Evolutionary conservation across 2,113 vertebrate genomes (phyloP).

Genomic region (Arizona elegans): DNA sequence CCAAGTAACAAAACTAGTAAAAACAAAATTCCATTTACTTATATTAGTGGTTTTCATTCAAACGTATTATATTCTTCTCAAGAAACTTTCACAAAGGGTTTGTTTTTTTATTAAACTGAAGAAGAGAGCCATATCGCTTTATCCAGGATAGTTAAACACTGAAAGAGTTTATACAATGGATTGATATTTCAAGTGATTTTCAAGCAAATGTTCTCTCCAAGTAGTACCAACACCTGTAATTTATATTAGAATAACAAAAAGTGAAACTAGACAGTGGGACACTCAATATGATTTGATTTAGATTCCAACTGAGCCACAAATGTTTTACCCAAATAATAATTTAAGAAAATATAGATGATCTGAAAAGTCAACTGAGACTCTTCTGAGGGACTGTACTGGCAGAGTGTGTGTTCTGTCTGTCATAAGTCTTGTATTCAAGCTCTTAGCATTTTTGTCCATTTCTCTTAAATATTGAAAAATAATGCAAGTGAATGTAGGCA

Average conservation of each 20-base stretch:
- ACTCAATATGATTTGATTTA: background rate
- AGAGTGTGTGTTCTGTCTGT: background rate
- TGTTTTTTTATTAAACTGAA: background rate
- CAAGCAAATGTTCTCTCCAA: background rate
- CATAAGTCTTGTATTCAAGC: background rate
- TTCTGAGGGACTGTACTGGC: background rate
- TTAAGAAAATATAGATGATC: background rate
- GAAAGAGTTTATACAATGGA: background rate
- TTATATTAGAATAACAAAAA: background rate
- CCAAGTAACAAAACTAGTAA: background rate
- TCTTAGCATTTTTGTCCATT: background rate
- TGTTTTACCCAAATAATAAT: background rate
- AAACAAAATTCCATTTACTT: background rate
- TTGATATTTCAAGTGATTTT: background rate
- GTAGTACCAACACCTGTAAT: background rate
- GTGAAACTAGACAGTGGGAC: background rate
- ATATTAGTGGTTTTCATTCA: background rate
- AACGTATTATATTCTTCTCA: background rate
- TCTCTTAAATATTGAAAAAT: background rate
- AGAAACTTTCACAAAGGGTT: background rate
- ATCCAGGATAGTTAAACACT: background rate
- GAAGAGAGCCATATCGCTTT: background rate
- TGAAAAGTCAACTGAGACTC: background rate
- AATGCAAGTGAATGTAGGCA: background rate
- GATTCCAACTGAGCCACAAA: background rate